Conservation (phyloP, 2,113 vertebrate genomes). For the Spheniscus mendiculus region DNA sequence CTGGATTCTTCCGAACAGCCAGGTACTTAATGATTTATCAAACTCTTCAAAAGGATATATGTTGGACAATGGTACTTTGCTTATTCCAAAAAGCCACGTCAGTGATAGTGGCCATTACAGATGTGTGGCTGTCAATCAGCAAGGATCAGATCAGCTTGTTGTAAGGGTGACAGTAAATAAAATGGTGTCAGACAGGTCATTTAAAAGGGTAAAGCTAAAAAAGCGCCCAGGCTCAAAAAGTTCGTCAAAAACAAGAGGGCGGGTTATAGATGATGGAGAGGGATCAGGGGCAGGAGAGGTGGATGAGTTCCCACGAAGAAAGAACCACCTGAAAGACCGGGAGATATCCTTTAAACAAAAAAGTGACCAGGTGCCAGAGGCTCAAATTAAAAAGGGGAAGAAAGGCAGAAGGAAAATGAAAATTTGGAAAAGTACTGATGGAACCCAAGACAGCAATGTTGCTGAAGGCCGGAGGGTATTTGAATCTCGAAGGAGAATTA, state of each 20-base stretch:
- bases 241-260: constrained; percentile 64
- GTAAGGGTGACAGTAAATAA: constrained; percentile 75
- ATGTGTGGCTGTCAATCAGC: constrained; percentile 86
- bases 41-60: constrained; percentile 75
- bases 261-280: constrained; percentile 67
- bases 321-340: constrained; percentile 15
- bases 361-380: neutral
- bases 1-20: constrained; percentile 86
- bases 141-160: constrained; percentile 79
- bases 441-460: constrained; percentile 46
- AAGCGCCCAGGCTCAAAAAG: constrained; percentile 75
- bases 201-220: constrained; percentile 67
- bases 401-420: constrained; percentile 71
- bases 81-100: constrained; percentile 72
- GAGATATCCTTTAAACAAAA: constrained; percentile 40
- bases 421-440: constrained; percentile 61
- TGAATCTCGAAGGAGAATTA: constrained; percentile 79
- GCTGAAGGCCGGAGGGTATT: constrained; percentile 75
- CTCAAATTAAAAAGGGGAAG: constrained; percentile 36
- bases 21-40: constrained; percentile 62
- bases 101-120: constrained; percentile 85
- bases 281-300: constrained; percentile 75
- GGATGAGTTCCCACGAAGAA: constrained; percentile 8
- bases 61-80: constrained; percentile 78
- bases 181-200: constrained; percentile 62